Evolutionary conservation across 1,140 invertebrate genomes (phyloP).

Genomic region (Panulirus ornatus): DNA sequence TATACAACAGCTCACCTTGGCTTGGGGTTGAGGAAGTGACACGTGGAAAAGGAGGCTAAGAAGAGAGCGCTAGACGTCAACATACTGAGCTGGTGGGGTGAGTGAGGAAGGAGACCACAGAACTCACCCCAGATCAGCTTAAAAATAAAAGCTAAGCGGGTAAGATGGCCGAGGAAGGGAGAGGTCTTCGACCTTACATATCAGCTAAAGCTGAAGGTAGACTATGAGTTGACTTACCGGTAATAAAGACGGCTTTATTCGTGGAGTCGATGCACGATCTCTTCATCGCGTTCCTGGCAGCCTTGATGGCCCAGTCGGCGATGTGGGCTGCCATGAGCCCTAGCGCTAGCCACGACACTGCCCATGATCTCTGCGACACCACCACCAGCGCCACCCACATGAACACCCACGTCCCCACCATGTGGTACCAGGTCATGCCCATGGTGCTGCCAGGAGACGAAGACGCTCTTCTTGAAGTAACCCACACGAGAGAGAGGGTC

Average conservation of each 20-base stretch:
- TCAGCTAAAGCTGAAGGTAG: too few species aligned
- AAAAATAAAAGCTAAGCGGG: not conserved
- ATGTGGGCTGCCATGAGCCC: slow-evolving; percentile 60
- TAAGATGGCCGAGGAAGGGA: not conserved
- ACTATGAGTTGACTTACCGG: slow-evolving; percentile 35
- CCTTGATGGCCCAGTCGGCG: slow-evolving; percentile 58
- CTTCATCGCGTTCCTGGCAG: slow-evolving; percentile 54
- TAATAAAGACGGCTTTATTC: slow-evolving; percentile 53
- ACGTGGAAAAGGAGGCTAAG: too few species aligned
- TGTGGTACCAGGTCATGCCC: slow-evolving; percentile 46
- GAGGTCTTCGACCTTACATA: too few species aligned
- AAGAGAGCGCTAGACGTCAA: too few species aligned
- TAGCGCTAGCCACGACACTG: slow-evolving; percentile 49
- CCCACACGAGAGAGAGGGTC: too few species aligned
- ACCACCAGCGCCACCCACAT: slow-evolving; percentile 49
- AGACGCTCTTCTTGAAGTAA: too few species aligned
- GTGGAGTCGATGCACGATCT: slow-evolving; percentile 29
- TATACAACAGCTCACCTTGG: too few species aligned
- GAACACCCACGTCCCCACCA: slow-evolving; percentile 47
- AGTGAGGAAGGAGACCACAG: too few species aligned
- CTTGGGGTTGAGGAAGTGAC: too few species aligned
- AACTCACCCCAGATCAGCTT: not conserved
- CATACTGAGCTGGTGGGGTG: too few species aligned
- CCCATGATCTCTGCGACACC: slow-evolving; percentile 54
- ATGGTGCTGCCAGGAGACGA: not conserved